Conservation (phyloP, 2,113 vertebrate genomes). For the Circaetus gallicus region DNA sequence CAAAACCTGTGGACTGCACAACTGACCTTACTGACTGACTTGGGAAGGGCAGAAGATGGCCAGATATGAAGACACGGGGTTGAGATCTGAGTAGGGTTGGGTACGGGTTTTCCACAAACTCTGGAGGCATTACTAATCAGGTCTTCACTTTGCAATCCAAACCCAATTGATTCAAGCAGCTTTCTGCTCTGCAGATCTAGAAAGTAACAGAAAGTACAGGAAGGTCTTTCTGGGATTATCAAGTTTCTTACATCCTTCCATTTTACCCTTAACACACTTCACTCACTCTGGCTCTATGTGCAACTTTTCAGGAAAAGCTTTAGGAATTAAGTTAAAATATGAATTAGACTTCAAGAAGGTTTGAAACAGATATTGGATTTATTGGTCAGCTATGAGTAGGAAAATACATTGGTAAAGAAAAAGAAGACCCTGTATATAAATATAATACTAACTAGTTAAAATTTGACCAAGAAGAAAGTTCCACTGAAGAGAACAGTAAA, state of each 20-base stretch:
- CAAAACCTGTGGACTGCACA: background rate
- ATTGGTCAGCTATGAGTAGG: constrained; percentile 99
- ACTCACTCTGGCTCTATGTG: background rate
- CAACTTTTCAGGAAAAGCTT: background rate
- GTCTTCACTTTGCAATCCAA: background rate
- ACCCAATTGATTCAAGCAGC: background rate
- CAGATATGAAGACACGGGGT: rapidly evolving
- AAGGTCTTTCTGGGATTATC: background rate
- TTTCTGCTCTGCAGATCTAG: background rate
- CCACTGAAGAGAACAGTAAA: constrained; percentile 89
- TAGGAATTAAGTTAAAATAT: constrained; percentile 29
- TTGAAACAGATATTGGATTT: constrained; percentile 97
- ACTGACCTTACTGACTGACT: background rate
- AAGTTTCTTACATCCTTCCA: background rate
- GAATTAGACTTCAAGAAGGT: constrained; percentile 85
- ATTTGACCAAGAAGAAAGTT: constrained; percentile 88
- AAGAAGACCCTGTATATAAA: constrained; percentile 96
- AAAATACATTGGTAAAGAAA: constrained; percentile 99
- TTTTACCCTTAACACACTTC: background rate
- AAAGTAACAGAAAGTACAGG: background rate
- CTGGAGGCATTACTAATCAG: background rate
- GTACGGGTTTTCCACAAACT: background rate
- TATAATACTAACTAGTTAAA: constrained; percentile 91
- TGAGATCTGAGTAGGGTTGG: background rate
- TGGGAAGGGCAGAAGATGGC: background rate